phyloP scores from a whole-genome alignment of 2,113 vertebrate species.

The Probosciger aterrimus region DNA sequence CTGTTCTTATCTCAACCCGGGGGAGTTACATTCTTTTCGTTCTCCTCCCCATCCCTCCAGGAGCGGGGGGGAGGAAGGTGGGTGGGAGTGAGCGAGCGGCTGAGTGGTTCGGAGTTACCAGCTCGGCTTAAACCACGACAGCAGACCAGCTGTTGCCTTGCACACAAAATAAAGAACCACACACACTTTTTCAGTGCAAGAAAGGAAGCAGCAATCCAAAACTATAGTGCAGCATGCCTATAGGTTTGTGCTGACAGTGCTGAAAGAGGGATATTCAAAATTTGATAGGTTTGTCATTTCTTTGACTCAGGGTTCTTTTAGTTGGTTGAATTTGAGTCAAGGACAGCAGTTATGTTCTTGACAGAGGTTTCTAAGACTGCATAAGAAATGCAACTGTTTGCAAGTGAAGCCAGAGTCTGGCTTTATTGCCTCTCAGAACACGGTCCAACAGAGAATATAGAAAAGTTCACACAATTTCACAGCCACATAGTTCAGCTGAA shows the following conservation, averaged over 20 bases:
- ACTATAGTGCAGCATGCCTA: background rate
- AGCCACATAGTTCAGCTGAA: background rate
- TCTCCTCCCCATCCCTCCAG: too few relatives aligned
- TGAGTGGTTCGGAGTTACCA: too few relatives aligned
- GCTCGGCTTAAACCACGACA: too few relatives aligned
- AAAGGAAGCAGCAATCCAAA: background rate
- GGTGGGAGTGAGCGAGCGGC: too few relatives aligned
- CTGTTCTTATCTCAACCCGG: too few relatives aligned
- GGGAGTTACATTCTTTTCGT: too few relatives aligned
- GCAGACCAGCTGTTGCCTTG: background rate
- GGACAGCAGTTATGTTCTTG: background rate
- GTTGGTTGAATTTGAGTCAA: background rate
- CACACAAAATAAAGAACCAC: background rate
- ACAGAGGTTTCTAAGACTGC: background rate
- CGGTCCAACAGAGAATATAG: background rate
- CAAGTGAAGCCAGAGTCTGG: background rate
- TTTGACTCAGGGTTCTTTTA: background rate
- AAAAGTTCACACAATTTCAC: background rate
- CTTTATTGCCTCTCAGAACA: background rate
- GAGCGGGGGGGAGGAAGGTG: too few relatives aligned
- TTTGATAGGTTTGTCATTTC: background rate
- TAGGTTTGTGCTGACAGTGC: background rate
- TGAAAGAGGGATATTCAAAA: background rate
- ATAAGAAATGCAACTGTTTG: background rate
- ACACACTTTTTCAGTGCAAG: background rate